These are phyloP conservation scores for Dasypus novemcinctus DNA, from an alignment of 2,113 vertebrate species.

Conservation along the genomic window DNA sequence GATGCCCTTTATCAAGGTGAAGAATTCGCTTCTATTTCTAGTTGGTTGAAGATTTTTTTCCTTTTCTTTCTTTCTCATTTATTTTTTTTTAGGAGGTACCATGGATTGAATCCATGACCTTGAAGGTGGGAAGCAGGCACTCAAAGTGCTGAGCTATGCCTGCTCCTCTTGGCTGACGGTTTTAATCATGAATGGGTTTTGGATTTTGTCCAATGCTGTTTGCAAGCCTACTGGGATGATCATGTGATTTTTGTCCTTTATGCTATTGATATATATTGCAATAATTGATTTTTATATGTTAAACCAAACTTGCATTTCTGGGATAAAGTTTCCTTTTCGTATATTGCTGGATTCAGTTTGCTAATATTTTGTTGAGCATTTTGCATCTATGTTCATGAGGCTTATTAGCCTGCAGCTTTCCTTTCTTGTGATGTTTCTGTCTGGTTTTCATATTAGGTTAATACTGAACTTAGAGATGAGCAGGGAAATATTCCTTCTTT, in stretches of 20 bases:
- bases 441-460: neutral
- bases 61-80: neutral
- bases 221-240: neutral
- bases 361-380: neutral
- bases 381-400: neutral
- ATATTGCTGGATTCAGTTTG: neutral
- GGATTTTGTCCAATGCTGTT: neutral
- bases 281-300: neutral
- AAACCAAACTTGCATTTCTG: neutral
- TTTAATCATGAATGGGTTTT: neutral
- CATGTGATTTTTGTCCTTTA: neutral
- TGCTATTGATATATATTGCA: too few relatives aligned
- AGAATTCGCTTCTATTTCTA: neutral
- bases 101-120: too few relatives aligned
- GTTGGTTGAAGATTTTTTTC: neutral
- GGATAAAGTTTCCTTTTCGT: neutral
- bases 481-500: neutral
- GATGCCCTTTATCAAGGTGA: neutral
- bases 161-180: neutral
- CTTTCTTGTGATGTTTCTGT: too few relatives aligned
- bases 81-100: too few relatives aligned
- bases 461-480: neutral
- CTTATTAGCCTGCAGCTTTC: neutral
- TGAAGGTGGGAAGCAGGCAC: too few relatives aligned
- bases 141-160: too few relatives aligned